Evolutionary conservation across 1,140 invertebrate species (phyloP).

Genomic region (Drosophila pruinosa): DNA sequence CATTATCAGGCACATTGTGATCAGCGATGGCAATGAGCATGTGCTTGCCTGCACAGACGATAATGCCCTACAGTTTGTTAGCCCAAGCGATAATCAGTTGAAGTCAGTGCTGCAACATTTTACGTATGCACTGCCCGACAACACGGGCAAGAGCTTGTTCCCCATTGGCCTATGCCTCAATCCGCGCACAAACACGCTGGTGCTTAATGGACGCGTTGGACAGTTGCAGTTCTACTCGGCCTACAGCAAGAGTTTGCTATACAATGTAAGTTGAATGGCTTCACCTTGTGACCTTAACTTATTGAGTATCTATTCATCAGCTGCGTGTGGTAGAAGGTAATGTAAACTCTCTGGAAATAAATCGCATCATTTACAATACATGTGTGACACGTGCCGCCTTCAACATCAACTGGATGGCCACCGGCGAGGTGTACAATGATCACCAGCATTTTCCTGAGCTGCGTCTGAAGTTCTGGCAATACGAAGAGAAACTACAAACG

Average conservation of each 20-base stretch:
- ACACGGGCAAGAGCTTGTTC: conserved; percentile 82
- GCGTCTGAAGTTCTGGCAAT: conserved; percentile 92
- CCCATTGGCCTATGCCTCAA: conserved; percentile 88
- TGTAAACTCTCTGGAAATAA: conserved; percentile 87
- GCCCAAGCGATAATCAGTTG: conserved; percentile 83
- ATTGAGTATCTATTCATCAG: conserved; percentile 83
- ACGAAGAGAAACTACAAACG: conserved; percentile 86
- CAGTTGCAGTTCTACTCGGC: conserved; percentile 92
- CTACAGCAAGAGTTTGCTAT: conserved; percentile 87
- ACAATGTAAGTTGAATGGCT: conserved; percentile 86
- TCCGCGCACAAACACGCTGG: conserved; percentile 86
- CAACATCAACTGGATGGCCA: conserved; percentile 90
- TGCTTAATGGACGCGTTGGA: conserved; percentile 90
- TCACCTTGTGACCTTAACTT: neutral
- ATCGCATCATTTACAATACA: conserved; percentile 86
- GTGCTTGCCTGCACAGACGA: conserved; percentile 88
- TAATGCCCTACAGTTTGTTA: conserved; percentile 90
- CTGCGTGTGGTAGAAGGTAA: conserved; percentile 90
- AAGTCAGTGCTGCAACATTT: conserved; percentile 88
- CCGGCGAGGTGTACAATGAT: conserved; percentile 87
- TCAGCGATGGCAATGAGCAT: conserved; percentile 86
- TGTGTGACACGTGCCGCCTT: conserved; percentile 88
- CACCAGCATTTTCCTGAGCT: conserved; percentile 86
- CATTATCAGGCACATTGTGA: conserved; percentile 87
- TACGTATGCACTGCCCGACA: conserved; percentile 84